These are phyloP conservation scores for Lota lota DNA, from an alignment of 2,113 vertebrate genomes.

Conservation along the genomic window DNA sequence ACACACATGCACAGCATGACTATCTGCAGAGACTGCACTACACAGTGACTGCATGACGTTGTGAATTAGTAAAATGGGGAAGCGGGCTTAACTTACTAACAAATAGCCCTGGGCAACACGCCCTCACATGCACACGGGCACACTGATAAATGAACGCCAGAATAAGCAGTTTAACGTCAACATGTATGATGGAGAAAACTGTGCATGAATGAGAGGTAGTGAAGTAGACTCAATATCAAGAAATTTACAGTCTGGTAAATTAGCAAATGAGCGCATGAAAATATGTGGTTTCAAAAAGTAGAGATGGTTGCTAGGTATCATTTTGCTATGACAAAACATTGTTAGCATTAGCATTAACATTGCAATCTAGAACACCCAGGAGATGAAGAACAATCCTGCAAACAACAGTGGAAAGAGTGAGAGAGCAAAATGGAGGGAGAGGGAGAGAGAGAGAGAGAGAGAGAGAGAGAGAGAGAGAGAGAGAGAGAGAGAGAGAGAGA, in stretches of 20 bases:
- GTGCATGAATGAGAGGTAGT: too few species aligned
- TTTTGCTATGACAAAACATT: too few species aligned
- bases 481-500: slow-evolving; percentile 29
- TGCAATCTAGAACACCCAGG: too few species aligned
- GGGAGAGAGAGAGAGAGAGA: not conserved
- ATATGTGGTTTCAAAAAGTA: too few species aligned
- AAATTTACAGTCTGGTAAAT: too few species aligned
- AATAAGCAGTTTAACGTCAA: too few species aligned
- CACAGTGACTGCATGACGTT: not conserved
- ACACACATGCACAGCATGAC: slow-evolving; percentile 5
- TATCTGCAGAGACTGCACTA: too few species aligned
- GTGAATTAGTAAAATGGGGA: not conserved
- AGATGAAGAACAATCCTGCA: too few species aligned
- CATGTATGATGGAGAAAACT: too few species aligned
- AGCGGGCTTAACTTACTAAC: not conserved
- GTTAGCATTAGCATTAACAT: too few species aligned
- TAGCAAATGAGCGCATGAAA: too few species aligned
- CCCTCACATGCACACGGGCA: not conserved
- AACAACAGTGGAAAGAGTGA: slow-evolving; percentile 6
- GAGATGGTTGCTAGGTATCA: not conserved
- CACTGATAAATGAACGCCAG: not conserved
- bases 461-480: slow-evolving; percentile 11
- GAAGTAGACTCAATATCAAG: too few species aligned
- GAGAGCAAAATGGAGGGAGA: not conserved
- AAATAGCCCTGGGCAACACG: not conserved